Evolutionary conservation across 2,113 vertebrate species (phyloP).

Genomic region (Zootoca vivipara): DNA sequence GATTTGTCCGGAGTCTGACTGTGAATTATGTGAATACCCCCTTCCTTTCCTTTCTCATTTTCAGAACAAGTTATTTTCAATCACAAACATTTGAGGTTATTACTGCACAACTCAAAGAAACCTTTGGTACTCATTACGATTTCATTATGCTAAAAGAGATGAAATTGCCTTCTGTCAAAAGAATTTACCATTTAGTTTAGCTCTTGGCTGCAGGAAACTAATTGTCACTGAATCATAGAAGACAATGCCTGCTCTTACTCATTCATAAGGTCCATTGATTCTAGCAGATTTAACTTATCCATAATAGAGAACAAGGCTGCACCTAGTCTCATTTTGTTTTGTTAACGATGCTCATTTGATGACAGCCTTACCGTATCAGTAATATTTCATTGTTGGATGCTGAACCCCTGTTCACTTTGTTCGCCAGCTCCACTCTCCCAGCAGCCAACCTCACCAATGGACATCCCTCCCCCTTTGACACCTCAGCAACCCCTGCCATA

Average conservation of each 20-base stretch:
- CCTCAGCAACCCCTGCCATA: too few relatives aligned
- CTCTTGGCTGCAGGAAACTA: constrained; percentile 38
- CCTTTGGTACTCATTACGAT: constrained; percentile 57
- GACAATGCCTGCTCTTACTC: constrained; percentile 19
- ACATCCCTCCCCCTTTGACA: too few relatives aligned
- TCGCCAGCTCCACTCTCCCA: too few relatives aligned
- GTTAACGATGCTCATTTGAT: constrained; percentile 60
- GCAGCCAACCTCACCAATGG: too few relatives aligned
- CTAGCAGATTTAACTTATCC: not conserved
- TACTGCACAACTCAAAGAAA: constrained; percentile 58
- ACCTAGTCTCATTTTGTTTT: constrained; percentile 49
- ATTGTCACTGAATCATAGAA: constrained; percentile 42
- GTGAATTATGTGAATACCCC: constrained; percentile 56
- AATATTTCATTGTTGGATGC: constrained; percentile 39
- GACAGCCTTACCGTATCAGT: constrained; percentile 40
- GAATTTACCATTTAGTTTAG: constrained; percentile 33
- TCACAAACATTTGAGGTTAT: constrained; percentile 65
- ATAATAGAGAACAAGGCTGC: not conserved
- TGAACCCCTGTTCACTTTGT: too few relatives aligned
- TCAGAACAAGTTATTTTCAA: constrained; percentile 60
- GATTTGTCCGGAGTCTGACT: not conserved
- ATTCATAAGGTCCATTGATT: constrained; percentile 25
- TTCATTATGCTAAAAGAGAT: constrained; percentile 56
- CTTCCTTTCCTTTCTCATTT: constrained; percentile 45
- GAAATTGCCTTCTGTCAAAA: constrained; percentile 56